Evolutionary conservation across 2,797 vertebrate genomes (phyloP).

Genomic region (Anguilla anguilla): DNA sequence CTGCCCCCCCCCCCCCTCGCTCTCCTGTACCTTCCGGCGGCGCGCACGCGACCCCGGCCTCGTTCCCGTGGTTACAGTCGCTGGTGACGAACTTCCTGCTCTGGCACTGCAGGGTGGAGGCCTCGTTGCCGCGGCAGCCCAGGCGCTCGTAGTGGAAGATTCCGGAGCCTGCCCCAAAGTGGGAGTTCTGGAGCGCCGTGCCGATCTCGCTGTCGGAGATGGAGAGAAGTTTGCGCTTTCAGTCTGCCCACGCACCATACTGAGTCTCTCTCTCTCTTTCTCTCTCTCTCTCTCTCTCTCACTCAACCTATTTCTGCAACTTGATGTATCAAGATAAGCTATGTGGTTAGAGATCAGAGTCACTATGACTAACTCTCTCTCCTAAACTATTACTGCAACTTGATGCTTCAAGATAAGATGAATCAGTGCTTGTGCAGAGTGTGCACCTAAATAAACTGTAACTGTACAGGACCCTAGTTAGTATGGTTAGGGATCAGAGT

Average conservation of each 20-base stretch:
- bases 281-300: not conserved
- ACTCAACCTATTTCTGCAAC: not conserved
- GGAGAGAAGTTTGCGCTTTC: not conserved
- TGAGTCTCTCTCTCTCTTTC: not conserved
- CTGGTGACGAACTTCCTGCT: constrained; percentile 65
- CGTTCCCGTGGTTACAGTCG: constrained; percentile 73
- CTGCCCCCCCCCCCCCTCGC: not conserved
- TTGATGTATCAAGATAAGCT: too few relatives aligned
- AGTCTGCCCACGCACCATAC: not conserved
- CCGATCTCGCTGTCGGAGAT: constrained; percentile 75
- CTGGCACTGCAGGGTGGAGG: constrained; percentile 73
- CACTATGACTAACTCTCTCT: not conserved
- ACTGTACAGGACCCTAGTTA: not conserved
- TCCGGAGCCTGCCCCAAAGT: constrained; percentile 62
- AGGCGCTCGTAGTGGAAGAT: constrained; percentile 77
- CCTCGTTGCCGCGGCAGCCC: constrained; percentile 81
- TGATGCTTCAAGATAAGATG: too few relatives aligned
- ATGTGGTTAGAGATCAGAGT: too few relatives aligned
- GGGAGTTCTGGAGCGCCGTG: constrained; percentile 70
- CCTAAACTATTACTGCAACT: too few relatives aligned
- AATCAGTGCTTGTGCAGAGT: not conserved
- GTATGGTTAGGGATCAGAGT: not conserved
- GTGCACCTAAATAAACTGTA: not conserved
- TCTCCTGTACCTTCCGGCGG: constrained; percentile 75
- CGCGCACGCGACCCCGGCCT: constrained; percentile 72